Percentiles rank a stretch among this genome's conserved stretches.
These are phyloP conservation scores for Prosopocoilus inquinatus DNA, from an alignment of 2,888 invertebrate species.

Conservation along the genomic window DNA sequence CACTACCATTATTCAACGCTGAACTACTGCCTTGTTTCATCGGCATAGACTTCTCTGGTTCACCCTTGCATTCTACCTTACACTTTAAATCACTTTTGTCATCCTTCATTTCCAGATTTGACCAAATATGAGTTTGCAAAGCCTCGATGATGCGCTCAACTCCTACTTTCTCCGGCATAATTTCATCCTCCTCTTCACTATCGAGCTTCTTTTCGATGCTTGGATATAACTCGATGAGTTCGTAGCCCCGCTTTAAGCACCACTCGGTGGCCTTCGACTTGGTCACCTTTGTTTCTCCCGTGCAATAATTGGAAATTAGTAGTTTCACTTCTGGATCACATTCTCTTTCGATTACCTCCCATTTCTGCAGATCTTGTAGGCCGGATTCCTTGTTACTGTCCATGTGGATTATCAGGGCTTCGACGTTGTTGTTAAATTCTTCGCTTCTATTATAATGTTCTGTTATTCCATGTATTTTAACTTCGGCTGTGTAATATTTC, in stretches of 20 bases:
- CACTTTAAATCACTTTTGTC: slow-evolving; percentile 14
- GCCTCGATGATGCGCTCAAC: slow-evolving; percentile 67
- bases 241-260: slow-evolving; percentile 68
- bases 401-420: slow-evolving; percentile 65
- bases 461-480: slow-evolving; percentile 57
- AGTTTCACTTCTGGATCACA: slow-evolving; percentile 57
- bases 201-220: slow-evolving; percentile 38
- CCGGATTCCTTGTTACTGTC: slow-evolving; percentile 56
- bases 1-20: not conserved
- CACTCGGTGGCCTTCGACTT: slow-evolving; percentile 56
- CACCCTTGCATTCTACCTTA: not conserved
- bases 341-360: slow-evolving; percentile 39
- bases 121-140: slow-evolving; percentile 70
- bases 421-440: slow-evolving; percentile 52
- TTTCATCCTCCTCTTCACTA: slow-evolving; percentile 51
- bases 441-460: slow-evolving; percentile 51
- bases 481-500: slow-evolving; percentile 68
- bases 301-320: slow-evolving; percentile 57
- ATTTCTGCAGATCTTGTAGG: slow-evolving; percentile 43
- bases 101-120: slow-evolving; percentile 66
- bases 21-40: not conserved
- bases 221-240: slow-evolving; percentile 65
- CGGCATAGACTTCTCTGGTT: slow-evolving; percentile 8
- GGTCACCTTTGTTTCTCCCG: slow-evolving; percentile 46
- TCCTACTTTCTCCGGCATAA: slow-evolving; percentile 62